These are phyloP conservation scores for Mamestra configurata DNA, from an alignment of 1,140 invertebrate genomes.

Conservation along the genomic window DNA sequence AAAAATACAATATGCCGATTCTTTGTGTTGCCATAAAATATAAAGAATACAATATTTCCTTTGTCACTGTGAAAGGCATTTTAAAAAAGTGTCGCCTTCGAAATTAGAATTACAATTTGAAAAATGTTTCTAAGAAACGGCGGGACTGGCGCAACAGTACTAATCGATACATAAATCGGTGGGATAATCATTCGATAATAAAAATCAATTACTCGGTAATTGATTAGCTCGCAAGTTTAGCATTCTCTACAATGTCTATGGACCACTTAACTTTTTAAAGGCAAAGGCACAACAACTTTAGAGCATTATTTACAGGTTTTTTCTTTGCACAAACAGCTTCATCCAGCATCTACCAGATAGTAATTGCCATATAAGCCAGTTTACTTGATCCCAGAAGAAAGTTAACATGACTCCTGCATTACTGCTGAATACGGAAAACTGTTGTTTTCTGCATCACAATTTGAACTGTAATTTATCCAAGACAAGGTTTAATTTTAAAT, in stretches of 20 bases:
- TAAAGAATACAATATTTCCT: neutral
- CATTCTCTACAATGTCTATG: conserved; percentile 49
- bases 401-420: conserved; percentile 44
- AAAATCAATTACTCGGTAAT: conserved; percentile 53
- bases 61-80: neutral
- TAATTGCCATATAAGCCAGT: conserved; percentile 63
- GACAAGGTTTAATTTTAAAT: conserved; percentile 25
- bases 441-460: neutral
- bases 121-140: conserved; percentile 30
- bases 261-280: conserved; percentile 54
- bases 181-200: conserved; percentile 28
- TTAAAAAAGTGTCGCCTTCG: neutral
- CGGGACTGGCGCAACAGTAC: neutral
- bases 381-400: conserved; percentile 57
- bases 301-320: conserved; percentile 60
- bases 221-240: conserved; percentile 42
- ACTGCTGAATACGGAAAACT: conserved; percentile 33
- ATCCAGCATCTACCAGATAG: conserved; percentile 59
- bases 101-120: neutral
- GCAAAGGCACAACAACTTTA: conserved; percentile 35
- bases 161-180: conserved; percentile 27
- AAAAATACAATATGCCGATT: conserved; percentile 23
- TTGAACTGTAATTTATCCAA: conserved; percentile 27
- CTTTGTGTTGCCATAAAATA: conserved; percentile 4
- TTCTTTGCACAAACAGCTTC: conserved; percentile 59